Evolutionary conservation across 2,797 vertebrate species (phyloP), one percentile per base, ranked within the genome.

Genomic region (Microchirus variegatus): DNA sequence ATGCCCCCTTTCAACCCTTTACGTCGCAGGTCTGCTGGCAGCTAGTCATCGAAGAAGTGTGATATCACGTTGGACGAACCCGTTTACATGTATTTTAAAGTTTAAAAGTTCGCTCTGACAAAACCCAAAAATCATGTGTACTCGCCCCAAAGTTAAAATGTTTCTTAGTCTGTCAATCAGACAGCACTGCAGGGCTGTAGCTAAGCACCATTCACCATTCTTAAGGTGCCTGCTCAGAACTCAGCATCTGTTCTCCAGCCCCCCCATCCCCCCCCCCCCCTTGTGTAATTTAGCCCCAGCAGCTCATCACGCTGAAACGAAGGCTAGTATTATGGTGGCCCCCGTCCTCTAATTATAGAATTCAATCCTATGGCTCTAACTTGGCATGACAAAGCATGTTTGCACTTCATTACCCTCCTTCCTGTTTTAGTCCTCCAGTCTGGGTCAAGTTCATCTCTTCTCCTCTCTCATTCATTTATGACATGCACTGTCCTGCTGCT

Each of bases 341-440:
- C 84, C 83, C 69, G 16, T 89, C 89, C 87, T 91, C 89, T 90
- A 90, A 91, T 91, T 90, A 90, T 88, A 88, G 87, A 87, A 85
- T 87, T 84, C 80, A 90, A 90, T 90, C 90, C 90, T 88, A 87
- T 90, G 82, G 87, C 82, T 90, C 69, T 85, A 87, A 75, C 79
- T 72, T 90, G 89, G 82, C 88, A 90, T 90, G 90, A 90, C 90
- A 88, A 91, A 90, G 88, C 90, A 89, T 90, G 90, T 90, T 91
- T 89, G 86, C 85, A 88, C 89, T 87, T 89, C 87, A 91, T 91
- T 89, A 85, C 83, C 64, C 73, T 82, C 77, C 85, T 85, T 85
- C 83, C 86, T 82, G 72, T 78, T 85, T 67, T 42, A 83, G 82
- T 87, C 81, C 81, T 86, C 65, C 59, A 82, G 84, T 81, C 67